phyloP scores from a whole-genome alignment of 2,797 vertebrate genomes.

The Podarcis lilfordi region DNA sequence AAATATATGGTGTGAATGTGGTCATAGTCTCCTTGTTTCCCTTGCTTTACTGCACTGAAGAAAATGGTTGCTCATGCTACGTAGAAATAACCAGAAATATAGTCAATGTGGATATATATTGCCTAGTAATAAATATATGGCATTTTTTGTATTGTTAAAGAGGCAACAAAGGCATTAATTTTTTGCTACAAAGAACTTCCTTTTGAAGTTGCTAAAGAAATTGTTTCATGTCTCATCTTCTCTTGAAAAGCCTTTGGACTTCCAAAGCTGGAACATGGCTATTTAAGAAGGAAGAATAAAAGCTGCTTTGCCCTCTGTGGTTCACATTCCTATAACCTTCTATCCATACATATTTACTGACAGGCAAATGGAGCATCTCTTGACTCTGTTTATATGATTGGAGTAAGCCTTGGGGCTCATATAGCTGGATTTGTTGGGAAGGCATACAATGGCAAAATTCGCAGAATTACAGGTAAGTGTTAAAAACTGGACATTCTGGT shows the following conservation, averaged over 20 bases:
- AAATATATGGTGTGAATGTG: too few species aligned
- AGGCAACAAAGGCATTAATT: not conserved
- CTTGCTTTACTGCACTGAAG: not conserved
- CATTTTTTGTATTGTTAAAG: not conserved
- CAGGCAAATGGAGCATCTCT: conserved; percentile 87
- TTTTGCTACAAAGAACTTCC: not conserved
- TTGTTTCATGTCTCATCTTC: not conserved
- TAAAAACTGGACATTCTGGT: not conserved
- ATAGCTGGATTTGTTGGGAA: conserved; percentile 92
- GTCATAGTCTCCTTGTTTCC: not conserved
- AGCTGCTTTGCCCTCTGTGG: not conserved
- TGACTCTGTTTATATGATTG: conserved; percentile 87
- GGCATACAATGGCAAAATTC: conserved; percentile 87
- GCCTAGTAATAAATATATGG: not conserved
- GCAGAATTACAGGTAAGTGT: conserved; percentile 92
- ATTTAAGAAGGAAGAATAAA: not conserved
- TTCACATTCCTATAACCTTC: not conserved
- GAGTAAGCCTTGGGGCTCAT: conserved; percentile 95
- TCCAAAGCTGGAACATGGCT: not conserved
- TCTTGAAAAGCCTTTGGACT: not conserved
- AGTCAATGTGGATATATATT: not conserved
- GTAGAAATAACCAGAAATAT: not conserved
- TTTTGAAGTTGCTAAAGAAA: not conserved
- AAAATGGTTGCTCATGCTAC: not conserved
- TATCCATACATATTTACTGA: conserved; percentile 22